Percentiles rank a stretch among this genome's conserved stretches.
These are phyloP conservation scores for Gryon sp. DNA, from an alignment of 1,140 invertebrate species.

Conservation along the genomic window DNA sequence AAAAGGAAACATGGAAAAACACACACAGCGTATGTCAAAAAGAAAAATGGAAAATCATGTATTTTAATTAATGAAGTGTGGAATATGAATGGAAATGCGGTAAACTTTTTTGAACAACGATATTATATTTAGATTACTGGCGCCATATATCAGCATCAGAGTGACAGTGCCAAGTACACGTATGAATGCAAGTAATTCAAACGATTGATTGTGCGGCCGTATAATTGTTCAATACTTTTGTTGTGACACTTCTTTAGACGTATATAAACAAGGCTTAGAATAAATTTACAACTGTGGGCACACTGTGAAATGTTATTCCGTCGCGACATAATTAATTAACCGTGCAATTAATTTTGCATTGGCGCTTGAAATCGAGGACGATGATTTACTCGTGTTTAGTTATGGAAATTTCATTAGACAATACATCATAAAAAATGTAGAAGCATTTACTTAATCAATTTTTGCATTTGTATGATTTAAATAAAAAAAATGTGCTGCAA, in stretches of 20 bases:
- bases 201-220: slow-evolving; percentile 8
- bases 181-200: slow-evolving; percentile 21
- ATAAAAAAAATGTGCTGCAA: too few species aligned
- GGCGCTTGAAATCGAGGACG: slow-evolving; percentile 15
- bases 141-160: slow-evolving; percentile 37
- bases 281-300: slow-evolving; percentile 28
- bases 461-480: too few species aligned
- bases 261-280: slow-evolving; percentile 44
- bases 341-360: slow-evolving; percentile 10
- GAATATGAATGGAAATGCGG: slow-evolving; percentile 29
- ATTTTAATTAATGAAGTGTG: slow-evolving; percentile 9
- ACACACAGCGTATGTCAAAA: not conserved
- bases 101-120: slow-evolving; percentile 12
- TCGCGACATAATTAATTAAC: slow-evolving; percentile 43
- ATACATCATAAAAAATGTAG: too few species aligned
- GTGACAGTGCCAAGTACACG: slow-evolving; percentile 27
- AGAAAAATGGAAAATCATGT: not conserved
- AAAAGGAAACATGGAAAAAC: too few species aligned
- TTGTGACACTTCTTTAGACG: slow-evolving; percentile 45
- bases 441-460: too few species aligned
- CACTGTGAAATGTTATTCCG: not conserved
- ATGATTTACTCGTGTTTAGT: slow-evolving; percentile 2
- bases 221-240: slow-evolving; percentile 44
- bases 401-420: too few species aligned
- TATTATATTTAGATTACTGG: slow-evolving; percentile 35